phyloP scores from a whole-genome alignment of 2,113 vertebrate genomes.

The Corythornis vintsioides region DNA sequence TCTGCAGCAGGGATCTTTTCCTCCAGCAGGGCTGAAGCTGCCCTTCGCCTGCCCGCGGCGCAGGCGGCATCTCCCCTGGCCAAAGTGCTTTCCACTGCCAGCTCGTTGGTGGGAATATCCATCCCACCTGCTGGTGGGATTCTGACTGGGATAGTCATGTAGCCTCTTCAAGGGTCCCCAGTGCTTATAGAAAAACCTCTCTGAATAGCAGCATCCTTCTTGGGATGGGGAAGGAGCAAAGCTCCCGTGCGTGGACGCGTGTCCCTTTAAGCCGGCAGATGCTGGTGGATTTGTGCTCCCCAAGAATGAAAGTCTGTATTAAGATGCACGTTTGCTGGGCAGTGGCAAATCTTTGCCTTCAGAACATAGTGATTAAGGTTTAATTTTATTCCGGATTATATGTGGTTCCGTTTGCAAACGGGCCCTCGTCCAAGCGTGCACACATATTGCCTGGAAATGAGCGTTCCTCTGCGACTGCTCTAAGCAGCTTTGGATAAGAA shows the following conservation, averaged over 20 bases:
- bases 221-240: neutral
- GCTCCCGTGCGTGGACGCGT: neutral
- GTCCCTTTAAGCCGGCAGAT: neutral
- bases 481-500: constrained; percentile 56
- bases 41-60: neutral
- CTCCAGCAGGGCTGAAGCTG: neutral
- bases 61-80: neutral
- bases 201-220: neutral
- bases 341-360: constrained; percentile 18
- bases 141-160: fast-evolving
- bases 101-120: fast-evolving
- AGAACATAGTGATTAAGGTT: neutral
- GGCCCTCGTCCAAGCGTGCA: neutral
- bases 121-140: neutral
- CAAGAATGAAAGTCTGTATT: neutral
- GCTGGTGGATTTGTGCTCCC: neutral
- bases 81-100: too few relatives aligned
- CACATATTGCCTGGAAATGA: constrained; percentile 2
- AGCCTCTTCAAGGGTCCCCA: neutral
- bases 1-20: neutral
- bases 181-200: neutral
- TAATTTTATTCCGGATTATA: constrained; percentile 49
- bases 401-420: neutral
- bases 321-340: neutral
- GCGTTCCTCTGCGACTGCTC: neutral